phyloP scores from a whole-genome alignment of 1,140 invertebrate species.

The Dendrolimus punctatus region DNA sequence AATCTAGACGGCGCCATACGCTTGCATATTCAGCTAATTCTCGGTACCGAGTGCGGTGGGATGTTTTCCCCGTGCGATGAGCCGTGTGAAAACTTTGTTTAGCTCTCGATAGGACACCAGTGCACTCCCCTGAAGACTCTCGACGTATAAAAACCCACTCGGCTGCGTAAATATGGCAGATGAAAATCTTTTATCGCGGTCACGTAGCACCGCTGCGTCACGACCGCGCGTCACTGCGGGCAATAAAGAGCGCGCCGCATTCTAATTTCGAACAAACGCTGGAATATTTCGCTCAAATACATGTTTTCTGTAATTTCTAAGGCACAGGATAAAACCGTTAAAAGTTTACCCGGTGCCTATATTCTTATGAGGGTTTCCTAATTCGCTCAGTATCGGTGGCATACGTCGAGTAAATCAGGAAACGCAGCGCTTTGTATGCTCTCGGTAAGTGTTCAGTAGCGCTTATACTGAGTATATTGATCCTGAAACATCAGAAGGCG shows the following conservation, averaged over 20 bases:
- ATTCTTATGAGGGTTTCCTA: too few relatives aligned
- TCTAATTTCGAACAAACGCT: conserved; percentile 67
- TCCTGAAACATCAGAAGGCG: too few relatives aligned
- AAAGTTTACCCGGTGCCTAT: too few relatives aligned
- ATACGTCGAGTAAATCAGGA: too few relatives aligned
- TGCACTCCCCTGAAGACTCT: conserved; percentile 50
- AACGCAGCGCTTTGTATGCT: too few relatives aligned
- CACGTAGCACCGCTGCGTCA: conserved; percentile 65
- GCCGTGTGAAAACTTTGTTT: conserved; percentile 64
- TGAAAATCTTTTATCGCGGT: conserved; percentile 71
- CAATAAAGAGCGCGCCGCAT: conserved; percentile 65
- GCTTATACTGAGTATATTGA: too few relatives aligned
- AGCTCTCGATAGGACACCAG: conserved; percentile 32
- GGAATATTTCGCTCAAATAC: conserved; percentile 60
- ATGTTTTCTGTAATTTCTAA: conserved; percentile 5
- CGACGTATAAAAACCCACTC: conserved; percentile 69
- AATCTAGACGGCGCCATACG: conserved; percentile 24
- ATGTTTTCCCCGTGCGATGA: conserved; percentile 42
- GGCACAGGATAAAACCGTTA: conserved; percentile 10
- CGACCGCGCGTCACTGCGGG: conserved; percentile 63
- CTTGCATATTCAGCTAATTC: conserved; percentile 25
- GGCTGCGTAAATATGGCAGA: conserved; percentile 69
- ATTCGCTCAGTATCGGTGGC: too few relatives aligned
- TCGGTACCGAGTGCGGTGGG: conserved; percentile 13
- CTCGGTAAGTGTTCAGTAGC: too few relatives aligned